Percentiles rank a stretch among this genome's conserved stretches.
Evolutionary conservation across 2,888 invertebrate species (phyloP).

Genomic region (Pristionchus japonicus): DNA sequence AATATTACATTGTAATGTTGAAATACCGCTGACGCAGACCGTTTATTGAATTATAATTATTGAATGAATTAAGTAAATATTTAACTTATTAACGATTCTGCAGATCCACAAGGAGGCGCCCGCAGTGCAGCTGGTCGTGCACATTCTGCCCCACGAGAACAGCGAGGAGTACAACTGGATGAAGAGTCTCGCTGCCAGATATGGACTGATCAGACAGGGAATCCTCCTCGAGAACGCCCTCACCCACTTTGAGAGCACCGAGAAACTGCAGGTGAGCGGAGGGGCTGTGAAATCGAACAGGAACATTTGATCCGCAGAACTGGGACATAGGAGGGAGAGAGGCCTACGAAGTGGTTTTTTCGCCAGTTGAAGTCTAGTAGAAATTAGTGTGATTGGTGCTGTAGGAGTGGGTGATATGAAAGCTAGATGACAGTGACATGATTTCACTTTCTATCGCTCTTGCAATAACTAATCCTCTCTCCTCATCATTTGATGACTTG

Average conservation of each 20-base stretch:
- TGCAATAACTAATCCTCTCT: not conserved
- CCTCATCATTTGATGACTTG: not conserved
- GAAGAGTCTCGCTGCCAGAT: constrained; percentile 57
- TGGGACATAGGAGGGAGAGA: too few relatives aligned
- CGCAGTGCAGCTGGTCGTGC: constrained; percentile 64
- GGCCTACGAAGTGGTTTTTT: too few relatives aligned
- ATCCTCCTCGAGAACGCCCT: constrained; percentile 67
- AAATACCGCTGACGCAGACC: too few relatives aligned
- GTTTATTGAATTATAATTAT: too few relatives aligned
- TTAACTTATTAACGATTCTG: too few relatives aligned
- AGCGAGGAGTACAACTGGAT: constrained; percentile 69
- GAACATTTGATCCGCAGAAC: too few relatives aligned
- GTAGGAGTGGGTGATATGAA: not conserved
- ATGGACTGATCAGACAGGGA: constrained; percentile 52
- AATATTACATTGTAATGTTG: too few relatives aligned
- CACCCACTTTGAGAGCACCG: constrained; percentile 55
- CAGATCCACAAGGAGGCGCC: constrained; percentile 55
- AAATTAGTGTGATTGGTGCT: too few relatives aligned
- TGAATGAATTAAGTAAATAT: not conserved
- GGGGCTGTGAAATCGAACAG: not conserved
- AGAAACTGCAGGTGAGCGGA: constrained; percentile 53
- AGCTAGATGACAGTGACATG: not conserved
- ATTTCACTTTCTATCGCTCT: not conserved
- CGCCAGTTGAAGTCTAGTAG: too few relatives aligned
- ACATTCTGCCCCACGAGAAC: constrained; percentile 65